Percentiles rank a stretch among this genome's conserved stretches.
These are phyloP conservation scores for Synchiropus splendidus DNA, from an alignment of 2,113 vertebrate species.

Conservation along the genomic window DNA sequence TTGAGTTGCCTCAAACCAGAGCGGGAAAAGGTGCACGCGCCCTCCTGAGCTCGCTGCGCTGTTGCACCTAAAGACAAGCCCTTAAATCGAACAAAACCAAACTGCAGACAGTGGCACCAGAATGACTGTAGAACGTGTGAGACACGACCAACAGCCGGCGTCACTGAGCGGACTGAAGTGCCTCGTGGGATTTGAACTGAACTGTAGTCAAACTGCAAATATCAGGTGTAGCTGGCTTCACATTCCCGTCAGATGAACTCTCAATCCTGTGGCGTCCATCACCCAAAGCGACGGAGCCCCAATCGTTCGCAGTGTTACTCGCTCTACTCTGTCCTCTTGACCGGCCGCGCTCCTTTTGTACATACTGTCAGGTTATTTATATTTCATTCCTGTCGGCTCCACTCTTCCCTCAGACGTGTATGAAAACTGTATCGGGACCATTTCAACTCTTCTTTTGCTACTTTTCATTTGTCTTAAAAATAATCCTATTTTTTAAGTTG, in stretches of 20 bases:
- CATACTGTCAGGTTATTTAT: constrained; percentile 74
- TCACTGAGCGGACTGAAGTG: neutral
- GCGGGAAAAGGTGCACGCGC: no score
- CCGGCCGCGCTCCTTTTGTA: constrained; percentile 62
- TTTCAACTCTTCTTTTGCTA: constrained; percentile 59
- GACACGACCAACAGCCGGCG: neutral
- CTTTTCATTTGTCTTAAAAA: constrained; percentile 63
- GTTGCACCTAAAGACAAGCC: no score
- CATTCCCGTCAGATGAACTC: neutral
- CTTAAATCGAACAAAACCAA: no score
- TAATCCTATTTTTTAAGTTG: constrained; percentile 57
- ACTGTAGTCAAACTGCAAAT: constrained; percentile 1
- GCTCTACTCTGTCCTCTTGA: constrained; percentile 2
- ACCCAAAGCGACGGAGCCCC: constrained; percentile 5
- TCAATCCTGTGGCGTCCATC: constrained; percentile 2
- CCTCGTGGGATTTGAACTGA: constrained; percentile 14
- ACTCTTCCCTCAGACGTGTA: constrained; percentile 40
- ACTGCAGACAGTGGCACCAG: neutral
- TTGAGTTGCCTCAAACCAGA: no score
- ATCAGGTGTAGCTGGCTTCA: no score
- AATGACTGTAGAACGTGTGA: neutral
- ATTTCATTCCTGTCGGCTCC: constrained; percentile 58
- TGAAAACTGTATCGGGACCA: constrained; percentile 70
- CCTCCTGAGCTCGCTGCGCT: no score
- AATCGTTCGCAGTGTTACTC: constrained; percentile 10